Evolutionary conservation across 1,140 invertebrate genomes (phyloP).

Genomic region (Drosophila rhopaloa): DNA sequence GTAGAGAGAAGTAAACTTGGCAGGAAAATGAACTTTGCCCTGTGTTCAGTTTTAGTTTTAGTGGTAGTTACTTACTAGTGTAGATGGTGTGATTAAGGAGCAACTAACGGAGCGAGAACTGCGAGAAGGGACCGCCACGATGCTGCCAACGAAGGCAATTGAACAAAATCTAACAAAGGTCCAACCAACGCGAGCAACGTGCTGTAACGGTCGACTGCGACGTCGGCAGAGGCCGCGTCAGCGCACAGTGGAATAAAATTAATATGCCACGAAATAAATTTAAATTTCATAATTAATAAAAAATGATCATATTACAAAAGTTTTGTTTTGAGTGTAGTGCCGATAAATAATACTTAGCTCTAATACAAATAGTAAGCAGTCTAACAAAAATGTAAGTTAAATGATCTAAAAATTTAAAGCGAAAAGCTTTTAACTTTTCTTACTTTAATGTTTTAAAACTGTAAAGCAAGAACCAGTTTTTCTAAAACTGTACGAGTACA

Average conservation of each 20-base stretch:
- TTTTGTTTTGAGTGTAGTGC: too few relatives aligned
- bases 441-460: too few relatives aligned
- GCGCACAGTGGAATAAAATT: conserved; percentile 3
- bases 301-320: too few relatives aligned
- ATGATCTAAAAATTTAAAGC: too few relatives aligned
- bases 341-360: too few relatives aligned
- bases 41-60: neutral
- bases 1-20: neutral
- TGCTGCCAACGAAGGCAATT: conserved; percentile 41
- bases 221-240: conserved; percentile 10
- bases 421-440: too few relatives aligned
- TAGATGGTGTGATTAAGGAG: neutral
- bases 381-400: too few relatives aligned
- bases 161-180: conserved; percentile 1
- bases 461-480: too few relatives aligned
- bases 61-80: conserved; percentile 17
- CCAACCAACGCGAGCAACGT: conserved; percentile 3
- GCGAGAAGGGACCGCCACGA: conserved; percentile 31
- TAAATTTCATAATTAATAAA: too few relatives aligned
- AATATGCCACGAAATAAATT: too few relatives aligned
- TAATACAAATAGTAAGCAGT: too few relatives aligned
- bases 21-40: neutral
- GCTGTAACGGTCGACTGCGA: conserved; percentile 5
- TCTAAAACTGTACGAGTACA: too few relatives aligned
- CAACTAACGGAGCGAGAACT: conserved; percentile 1